Evolutionary conservation across 2,113 vertebrate genomes (phyloP).

Genomic region (Elachura formosa): DNA sequence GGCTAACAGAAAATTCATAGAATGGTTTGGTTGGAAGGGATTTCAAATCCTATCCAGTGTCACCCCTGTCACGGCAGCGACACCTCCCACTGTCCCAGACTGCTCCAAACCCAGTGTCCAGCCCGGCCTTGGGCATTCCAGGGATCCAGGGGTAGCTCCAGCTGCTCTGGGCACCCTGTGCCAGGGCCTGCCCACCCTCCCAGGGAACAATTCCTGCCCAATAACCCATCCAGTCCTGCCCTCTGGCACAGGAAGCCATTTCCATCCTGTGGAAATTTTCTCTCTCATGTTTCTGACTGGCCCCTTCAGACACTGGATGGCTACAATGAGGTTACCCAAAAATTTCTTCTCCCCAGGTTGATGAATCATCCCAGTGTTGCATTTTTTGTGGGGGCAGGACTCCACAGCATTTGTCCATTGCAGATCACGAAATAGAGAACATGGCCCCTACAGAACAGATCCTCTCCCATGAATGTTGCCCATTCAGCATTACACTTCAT

Average conservation of each 20-base stretch:
- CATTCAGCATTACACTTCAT: rapidly evolving
- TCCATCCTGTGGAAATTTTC: background rate
- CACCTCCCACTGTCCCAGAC: rapidly evolving
- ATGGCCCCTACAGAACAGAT: rapidly evolving
- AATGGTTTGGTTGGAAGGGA: background rate
- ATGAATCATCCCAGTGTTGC: background rate
- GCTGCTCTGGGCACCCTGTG: too few relatives aligned
- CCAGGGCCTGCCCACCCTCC: too few relatives aligned
- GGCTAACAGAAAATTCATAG: background rate
- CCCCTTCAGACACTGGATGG: rapidly evolving
- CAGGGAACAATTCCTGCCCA: too few relatives aligned
- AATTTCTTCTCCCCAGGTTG: background rate
- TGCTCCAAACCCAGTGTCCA: background rate
- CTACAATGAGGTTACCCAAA: rapidly evolving
- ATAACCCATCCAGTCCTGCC: rapidly evolving
- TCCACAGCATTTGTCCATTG: background rate
- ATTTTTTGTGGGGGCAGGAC: background rate
- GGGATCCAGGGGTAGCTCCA: too few relatives aligned
- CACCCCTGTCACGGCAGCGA: background rate
- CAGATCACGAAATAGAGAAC: background rate
- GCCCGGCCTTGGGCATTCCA: background rate
- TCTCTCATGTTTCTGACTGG: background rate
- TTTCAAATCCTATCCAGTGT: rapidly evolving
- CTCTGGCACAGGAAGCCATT: background rate
- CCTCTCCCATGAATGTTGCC: rapidly evolving